These are phyloP conservation scores for Brachionus sp. DNA, from an alignment of 1,140 invertebrate genomes.

Conservation along the genomic window DNA sequence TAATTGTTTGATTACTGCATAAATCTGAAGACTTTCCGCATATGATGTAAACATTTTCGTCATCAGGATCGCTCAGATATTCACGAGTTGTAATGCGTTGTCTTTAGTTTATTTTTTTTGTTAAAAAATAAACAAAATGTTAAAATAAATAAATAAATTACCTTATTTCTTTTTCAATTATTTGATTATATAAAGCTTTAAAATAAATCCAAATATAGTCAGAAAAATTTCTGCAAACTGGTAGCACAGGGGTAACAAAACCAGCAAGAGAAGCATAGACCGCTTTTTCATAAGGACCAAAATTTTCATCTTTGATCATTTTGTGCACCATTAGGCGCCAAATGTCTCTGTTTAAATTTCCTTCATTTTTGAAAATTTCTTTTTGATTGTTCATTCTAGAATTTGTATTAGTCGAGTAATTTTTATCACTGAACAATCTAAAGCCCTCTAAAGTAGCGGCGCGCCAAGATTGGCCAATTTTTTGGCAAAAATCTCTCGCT, in stretches of 20 bases:
- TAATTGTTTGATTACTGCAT: constrained; percentile 7
- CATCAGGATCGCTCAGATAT: constrained; percentile 23
- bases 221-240: constrained; percentile 75
- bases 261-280: constrained; percentile 78
- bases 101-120: constrained; percentile 40
- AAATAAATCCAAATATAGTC: constrained; percentile 85
- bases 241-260: constrained; percentile 70
- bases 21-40: not conserved
- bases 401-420: constrained; percentile 61
- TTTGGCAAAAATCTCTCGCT: constrained; percentile 76
- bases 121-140: not conserved
- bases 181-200: constrained; percentile 74
- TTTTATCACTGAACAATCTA: constrained; percentile 76
- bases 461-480: constrained; percentile 81
- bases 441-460: constrained; percentile 84
- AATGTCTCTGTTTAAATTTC: constrained; percentile 78
- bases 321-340: constrained; percentile 82
- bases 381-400: constrained; percentile 54
- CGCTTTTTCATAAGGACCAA: constrained; percentile 61
- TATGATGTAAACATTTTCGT: constrained; percentile 26
- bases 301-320: constrained; percentile 65
- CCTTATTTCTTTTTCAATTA: constrained; percentile 71
- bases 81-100: constrained; percentile 50
- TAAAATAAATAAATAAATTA: not conserved
- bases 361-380: constrained; percentile 65